Conservation (phyloP, 2,113 vertebrate genomes). For the Pollimyrus isidori region DNA sequence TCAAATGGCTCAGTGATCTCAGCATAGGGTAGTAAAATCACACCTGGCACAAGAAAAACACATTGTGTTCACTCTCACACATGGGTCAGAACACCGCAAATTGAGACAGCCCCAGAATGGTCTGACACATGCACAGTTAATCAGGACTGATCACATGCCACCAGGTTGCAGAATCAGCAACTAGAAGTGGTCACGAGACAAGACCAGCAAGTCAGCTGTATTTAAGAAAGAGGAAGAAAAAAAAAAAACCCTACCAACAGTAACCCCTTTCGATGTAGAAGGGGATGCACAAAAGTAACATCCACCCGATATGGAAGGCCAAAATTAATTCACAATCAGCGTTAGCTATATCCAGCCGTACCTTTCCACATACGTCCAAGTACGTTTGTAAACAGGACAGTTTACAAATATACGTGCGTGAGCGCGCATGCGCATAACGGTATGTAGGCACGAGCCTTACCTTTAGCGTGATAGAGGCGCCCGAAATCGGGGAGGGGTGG, state of each 20-base stretch:
- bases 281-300: neutral
- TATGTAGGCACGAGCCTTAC: neutral
- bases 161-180: neutral
- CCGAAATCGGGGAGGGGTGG: neutral
- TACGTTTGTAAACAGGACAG: neutral
- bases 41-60: slow-evolving; percentile 37
- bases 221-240: neutral
- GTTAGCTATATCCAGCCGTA: neutral
- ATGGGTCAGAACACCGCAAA: neutral
- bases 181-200: slow-evolving; percentile 23
- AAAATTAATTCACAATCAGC: neutral
- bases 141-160: neutral
- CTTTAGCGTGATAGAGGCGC: neutral
- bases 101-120: neutral
- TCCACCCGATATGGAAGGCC: neutral
- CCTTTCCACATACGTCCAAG: neutral
- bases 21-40: slow-evolving; percentile 68
- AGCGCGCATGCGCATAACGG: neutral
- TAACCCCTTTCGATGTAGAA: neutral
- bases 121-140: neutral
- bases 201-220: neutral
- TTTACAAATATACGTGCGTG: neutral
- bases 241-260: no score
- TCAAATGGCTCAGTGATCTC: slow-evolving; percentile 77
- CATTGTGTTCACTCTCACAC: neutral